Evolutionary conservation across 2,113 vertebrate genomes (phyloP).

Genomic region (Gallinago undulata): DNA sequence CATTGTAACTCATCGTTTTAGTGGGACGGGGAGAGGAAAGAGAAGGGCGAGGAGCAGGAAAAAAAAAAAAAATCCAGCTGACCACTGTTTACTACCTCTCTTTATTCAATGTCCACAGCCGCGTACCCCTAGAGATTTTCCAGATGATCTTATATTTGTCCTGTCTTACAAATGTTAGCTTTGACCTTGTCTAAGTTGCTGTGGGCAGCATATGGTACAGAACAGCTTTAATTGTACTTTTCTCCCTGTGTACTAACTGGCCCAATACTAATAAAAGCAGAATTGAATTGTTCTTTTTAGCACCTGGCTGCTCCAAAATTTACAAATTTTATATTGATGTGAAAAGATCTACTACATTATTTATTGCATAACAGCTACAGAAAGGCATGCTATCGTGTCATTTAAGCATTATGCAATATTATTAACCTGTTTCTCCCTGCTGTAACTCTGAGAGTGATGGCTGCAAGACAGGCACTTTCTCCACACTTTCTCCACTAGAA

Average conservation of each 20-base stretch:
- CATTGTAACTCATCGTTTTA: neutral
- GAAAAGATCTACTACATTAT: neutral
- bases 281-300: neutral
- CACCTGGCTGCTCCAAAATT: constrained; percentile 12
- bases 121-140: constrained; percentile 66
- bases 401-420: neutral
- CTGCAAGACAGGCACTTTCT: neutral
- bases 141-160: constrained; percentile 78
- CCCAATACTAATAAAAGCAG: constrained; percentile 62
- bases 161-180: constrained; percentile 65
- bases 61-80: neutral
- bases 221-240: constrained; percentile 84
- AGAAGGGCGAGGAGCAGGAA: neutral
- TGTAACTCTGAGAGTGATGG: neutral
- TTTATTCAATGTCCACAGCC: constrained; percentile 28
- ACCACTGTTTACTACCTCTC: constrained; percentile 32
- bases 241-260: constrained; percentile 75
- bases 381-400: neutral
- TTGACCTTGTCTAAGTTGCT: constrained; percentile 73
- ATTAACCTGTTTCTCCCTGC: neutral
- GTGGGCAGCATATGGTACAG: constrained; percentile 82
- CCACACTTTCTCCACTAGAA: neutral
- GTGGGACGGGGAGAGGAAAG: neutral
- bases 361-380: neutral
- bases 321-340: neutral